Base-by-base conservation (phyloP, 2,797 vertebrate genomes). In the Sebastes hubbsi region DNA sequence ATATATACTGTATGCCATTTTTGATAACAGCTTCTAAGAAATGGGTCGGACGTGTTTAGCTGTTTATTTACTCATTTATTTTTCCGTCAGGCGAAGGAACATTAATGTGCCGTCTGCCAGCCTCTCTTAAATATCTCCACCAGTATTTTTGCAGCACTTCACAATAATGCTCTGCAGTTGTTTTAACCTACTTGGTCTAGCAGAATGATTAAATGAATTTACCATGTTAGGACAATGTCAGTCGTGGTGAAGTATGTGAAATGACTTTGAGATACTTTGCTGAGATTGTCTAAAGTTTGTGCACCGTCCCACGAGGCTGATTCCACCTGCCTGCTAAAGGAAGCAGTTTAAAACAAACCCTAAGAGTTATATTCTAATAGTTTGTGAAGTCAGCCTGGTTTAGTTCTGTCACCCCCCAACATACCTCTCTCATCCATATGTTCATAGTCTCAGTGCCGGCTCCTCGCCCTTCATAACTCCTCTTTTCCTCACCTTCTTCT, bases 301-400 rank as follows among this genome's bases (percentile, higher is more conserved):
- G 27, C 65, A 6, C n/a, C 4, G 5, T 85, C 86, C 83, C 83
- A 24, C 9, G 74, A 84, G 86, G 59, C 76, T 22, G 38, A 63
- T 68, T 81, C 74, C 81, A 52, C 67, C 80, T 63, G 42, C 8
- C 72, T 60, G 70, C 55, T 52, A 54, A 66, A 55, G 65, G 32
- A 69, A 79, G 56, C 25, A 24, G 73, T 90, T 84, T 70, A 83
- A 76, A 88, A 64, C 68, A 69, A 86, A 81, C 4, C 32, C 66
- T 54, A 5, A 68, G 54, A 75, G 75, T 75, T 72, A 30, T 75
- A 55, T 42, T 72, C 29, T 63, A n/a, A 62, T 77, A 18, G 62
- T 74, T 69, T 72, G 60, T 72, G 66, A 78, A 83, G 54, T 65
- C 70, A 54, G 67, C 60, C 87, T 68, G 63, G 62, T 83, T 88